phyloP scores from a whole-genome alignment of 2,113 vertebrate species.

The Sinocyclocheilus maitianheensis region DNA sequence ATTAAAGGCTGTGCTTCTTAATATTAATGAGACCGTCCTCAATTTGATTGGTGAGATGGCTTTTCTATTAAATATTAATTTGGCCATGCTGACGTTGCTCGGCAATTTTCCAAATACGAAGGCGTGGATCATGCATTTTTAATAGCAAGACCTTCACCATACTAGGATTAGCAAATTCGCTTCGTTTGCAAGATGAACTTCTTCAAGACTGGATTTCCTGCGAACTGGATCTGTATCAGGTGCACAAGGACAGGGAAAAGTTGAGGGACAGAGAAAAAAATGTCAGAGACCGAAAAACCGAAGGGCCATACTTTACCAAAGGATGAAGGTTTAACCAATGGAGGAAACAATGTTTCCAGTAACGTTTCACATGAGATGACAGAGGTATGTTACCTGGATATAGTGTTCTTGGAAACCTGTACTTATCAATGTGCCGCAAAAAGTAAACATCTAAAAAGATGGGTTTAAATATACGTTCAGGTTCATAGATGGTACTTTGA shows the following conservation, averaged over 20 bases:
- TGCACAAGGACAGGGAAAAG: not conserved
- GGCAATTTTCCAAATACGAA: not conserved
- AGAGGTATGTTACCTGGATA: not conserved
- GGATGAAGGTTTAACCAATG: constrained; percentile 10
- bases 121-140: not conserved
- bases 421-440: not conserved
- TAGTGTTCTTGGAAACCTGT: not conserved
- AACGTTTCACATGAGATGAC: constrained; percentile 31
- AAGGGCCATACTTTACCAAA: not conserved
- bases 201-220: constrained; percentile 52
- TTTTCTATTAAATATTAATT: not conserved
- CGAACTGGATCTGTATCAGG: constrained; percentile 13
- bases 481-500: not conserved
- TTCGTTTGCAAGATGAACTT: constrained; percentile 28
- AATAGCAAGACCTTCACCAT: not conserved
- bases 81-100: not conserved
- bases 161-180: constrained; percentile 8
- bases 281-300: constrained; percentile 36
- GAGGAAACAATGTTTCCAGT: constrained; percentile 9
- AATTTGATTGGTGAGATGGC: not conserved
- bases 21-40: not conserved
- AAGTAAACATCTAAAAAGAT: not conserved
- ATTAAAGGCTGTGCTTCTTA: not conserved
- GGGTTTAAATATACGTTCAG: not conserved
- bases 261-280: constrained; percentile 2